phyloP scores from a whole-genome alignment of 2,113 vertebrate genomes.

The Athene noctua region DNA sequence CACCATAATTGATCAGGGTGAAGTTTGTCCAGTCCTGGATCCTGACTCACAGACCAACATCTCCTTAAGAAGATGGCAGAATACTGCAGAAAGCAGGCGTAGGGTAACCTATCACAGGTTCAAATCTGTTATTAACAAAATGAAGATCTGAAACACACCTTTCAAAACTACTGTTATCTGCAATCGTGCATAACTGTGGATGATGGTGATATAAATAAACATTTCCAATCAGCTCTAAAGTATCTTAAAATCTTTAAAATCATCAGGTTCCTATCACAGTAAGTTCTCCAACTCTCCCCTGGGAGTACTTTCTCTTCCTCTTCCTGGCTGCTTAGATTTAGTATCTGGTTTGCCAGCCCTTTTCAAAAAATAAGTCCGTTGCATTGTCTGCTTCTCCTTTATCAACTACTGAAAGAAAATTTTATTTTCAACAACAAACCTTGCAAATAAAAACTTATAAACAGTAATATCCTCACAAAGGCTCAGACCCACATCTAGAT shows the following conservation, averaged over 20 bases:
- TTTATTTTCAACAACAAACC: not conserved
- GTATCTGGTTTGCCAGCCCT: not conserved
- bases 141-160: not conserved
- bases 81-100: not conserved
- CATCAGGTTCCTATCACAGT: not conserved
- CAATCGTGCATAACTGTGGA: not conserved
- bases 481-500: not conserved
- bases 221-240: not conserved
- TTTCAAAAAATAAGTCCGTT: not conserved
- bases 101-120: not conserved
- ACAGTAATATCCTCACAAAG: not conserved
- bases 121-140: not conserved
- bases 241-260: not conserved
- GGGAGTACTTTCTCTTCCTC: not conserved
- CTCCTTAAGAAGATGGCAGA: not conserved
- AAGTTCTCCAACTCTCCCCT: not conserved
- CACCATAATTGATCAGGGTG: not conserved
- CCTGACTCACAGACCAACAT: not conserved
- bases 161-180: not conserved
- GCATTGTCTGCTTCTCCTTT: not conserved
- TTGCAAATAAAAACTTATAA: not conserved
- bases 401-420: not conserved
- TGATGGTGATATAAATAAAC: not conserved
- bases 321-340: not conserved
- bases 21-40: not conserved